Evolutionary conservation across 2,113 vertebrate species (phyloP).

Genomic region (Daphoenositta chrysoptera): DNA sequence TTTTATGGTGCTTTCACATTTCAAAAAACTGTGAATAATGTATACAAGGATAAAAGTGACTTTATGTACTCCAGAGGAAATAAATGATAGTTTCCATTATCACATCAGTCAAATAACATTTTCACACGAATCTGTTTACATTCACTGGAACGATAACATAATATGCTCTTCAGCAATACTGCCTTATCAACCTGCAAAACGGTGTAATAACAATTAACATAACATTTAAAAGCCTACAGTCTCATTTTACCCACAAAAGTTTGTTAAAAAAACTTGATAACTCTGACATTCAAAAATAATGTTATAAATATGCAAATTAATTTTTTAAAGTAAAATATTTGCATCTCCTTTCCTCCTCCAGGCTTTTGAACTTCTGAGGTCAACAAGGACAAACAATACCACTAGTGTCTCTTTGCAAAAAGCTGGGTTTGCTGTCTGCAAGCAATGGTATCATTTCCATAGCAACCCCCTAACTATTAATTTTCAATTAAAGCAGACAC

Average conservation of each 20-base stretch:
- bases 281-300: conserved; percentile 82
- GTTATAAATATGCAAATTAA: conserved; percentile 84
- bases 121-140: conserved; percentile 79
- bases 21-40: conserved; percentile 67
- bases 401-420: conserved; percentile 94
- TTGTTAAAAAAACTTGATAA: conserved; percentile 71
- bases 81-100: conserved; percentile 78
- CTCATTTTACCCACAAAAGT: conserved; percentile 71
- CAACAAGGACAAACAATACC: conserved; percentile 98
- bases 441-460: conserved; percentile 89
- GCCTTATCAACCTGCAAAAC: conserved; percentile 71
- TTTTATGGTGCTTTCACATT: conserved; percentile 63
- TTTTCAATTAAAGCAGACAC: conserved; percentile 97
- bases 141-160: conserved; percentile 71
- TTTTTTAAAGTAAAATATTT: conserved; percentile 88
- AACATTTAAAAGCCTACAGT: conserved; percentile 68
- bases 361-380: conserved; percentile 96
- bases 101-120: conserved; percentile 76
- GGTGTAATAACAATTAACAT: conserved; percentile 71
- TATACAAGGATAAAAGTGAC: conserved; percentile 72
- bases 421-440: conserved; percentile 86
- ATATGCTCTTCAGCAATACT: conserved; percentile 67
- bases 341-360: conserved; percentile 87
- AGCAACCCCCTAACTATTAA: conserved; percentile 91
- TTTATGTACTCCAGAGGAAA: conserved; percentile 75